Evolutionary conservation across 2,113 vertebrate genomes (phyloP), one percentile per base, ranked within the genome.

Genomic region (Coturnix japonica): DNA sequence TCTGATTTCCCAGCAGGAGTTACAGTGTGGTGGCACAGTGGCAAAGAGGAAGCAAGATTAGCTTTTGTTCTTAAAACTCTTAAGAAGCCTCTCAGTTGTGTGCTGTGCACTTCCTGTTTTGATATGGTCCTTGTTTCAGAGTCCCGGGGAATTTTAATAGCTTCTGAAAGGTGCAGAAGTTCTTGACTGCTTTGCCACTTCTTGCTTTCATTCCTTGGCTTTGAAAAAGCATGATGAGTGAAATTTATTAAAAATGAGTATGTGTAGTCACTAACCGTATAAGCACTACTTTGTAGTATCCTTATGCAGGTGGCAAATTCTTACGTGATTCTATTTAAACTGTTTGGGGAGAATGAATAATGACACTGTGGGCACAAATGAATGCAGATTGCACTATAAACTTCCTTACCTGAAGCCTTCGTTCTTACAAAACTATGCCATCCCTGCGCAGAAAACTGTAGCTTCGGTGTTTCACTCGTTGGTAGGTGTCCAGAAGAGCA

Each of bases 331-430:
- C 66, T 77, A 67, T 63, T 89, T 87, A 28, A 91, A 47, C 60
- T 77, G 71, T 71, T 94, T 87, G 21, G 75, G 86, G 78, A 74
- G 75, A 94, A 80, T 47, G 81, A 89, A 89, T 92, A 91, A 85
- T 85, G 86, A 92, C 81, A 92, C 91, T 96, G 83, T 90, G 89
- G 95, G 94, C 87, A 95, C 92, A 96, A 93, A 89, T 63, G 23
- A 80, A 91, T 91, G 94, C 81, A 82, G 64, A 89, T 95, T 92
- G 95, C 95, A 92, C 92, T 92, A 89, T 63, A 53, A 92, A 94
- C 78, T 85, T 90, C 46, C 54, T 85, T 93, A 91, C 91, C 89
- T 74, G 79, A 95, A 96, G 91, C 92, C 94, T 94, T 95, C 84
- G n/a, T 94, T 95, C 94, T 89, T 93, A 82, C 11, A 17, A 26